These are phyloP conservation scores for Cosmia pyralina DNA, from an alignment of 2,888 invertebrate species.

Conservation along the genomic window DNA sequence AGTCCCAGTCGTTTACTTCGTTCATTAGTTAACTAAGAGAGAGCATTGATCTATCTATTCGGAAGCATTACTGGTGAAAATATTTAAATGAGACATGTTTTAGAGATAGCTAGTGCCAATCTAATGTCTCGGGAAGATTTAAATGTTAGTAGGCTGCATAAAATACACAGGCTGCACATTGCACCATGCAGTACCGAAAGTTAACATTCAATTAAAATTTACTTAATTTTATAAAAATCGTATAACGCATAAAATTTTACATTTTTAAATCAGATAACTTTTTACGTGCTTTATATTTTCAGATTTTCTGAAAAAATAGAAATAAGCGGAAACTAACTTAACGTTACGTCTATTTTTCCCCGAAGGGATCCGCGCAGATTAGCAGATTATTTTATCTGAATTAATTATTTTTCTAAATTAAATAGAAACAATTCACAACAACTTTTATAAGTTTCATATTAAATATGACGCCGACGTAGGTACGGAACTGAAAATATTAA, in stretches of 20 bases:
- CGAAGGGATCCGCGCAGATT: not conserved
- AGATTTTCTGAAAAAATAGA: not conserved
- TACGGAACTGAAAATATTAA: not conserved
- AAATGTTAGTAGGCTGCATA: not conserved
- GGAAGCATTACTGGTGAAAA: slow-evolving; percentile 40
- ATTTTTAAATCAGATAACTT: not conserved
- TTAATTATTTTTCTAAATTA: not conserved
- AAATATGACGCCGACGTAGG: not conserved
- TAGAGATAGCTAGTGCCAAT: slow-evolving; percentile 8
- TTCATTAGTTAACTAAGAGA: slow-evolving; percentile 22
- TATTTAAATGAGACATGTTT: slow-evolving; percentile 46
- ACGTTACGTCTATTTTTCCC: not conserved
- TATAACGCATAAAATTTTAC: not conserved
- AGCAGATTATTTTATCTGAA: not conserved
- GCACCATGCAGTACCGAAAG: not conserved
- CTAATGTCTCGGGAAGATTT: slow-evolving; percentile 8
- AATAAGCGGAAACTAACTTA: not conserved
- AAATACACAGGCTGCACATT: not conserved
- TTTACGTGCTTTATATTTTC: not conserved
- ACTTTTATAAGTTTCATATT: no score
- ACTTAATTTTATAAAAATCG: not conserved
- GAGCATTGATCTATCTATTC: not conserved
- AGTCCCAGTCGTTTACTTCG: not conserved
- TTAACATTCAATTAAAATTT: not conserved
- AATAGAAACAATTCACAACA: not conserved